Conservation (phyloP, 2,888 invertebrate genomes). For the Agrochola macilenta region DNA sequence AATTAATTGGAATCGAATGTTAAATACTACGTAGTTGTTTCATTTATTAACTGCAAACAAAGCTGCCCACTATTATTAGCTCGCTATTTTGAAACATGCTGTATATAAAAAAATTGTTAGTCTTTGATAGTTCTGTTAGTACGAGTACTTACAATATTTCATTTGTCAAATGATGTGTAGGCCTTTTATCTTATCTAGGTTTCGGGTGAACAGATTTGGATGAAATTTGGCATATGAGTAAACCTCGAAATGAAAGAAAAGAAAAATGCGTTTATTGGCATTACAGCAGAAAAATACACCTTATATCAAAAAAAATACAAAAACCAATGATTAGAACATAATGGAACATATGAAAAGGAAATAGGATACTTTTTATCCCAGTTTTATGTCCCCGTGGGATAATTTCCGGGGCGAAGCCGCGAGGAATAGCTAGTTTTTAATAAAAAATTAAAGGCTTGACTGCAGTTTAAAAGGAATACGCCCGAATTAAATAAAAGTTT, state of each 20-base stretch:
- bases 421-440: not conserved
- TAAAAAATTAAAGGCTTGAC: not conserved
- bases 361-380: no score
- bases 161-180: not conserved
- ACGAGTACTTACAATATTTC: not conserved
- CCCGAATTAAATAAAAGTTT: not conserved
- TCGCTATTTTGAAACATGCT: slow-evolving; percentile 36
- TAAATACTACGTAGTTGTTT: slow-evolving; percentile 47
- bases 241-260: no score
- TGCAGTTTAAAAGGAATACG: not conserved
- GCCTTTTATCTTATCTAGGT: not conserved
- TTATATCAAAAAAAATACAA: no score
- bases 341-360: no score
- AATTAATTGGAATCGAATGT: slow-evolving; percentile 61
- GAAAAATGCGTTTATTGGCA: no score
- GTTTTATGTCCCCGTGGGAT: no score
- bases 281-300: no score
- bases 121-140: not conserved
- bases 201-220: no score
- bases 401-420: no score
- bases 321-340: no score
- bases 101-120: slow-evolving; percentile 6
- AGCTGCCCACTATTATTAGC: slow-evolving; percentile 56
- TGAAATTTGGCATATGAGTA: no score
- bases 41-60: slow-evolving; percentile 58